A percentile compares a stretch with the other conserved stretches of the same genome.
phyloP scores from a whole-genome alignment of 2,888 invertebrate genomes.

The Patella pellucida region DNA sequence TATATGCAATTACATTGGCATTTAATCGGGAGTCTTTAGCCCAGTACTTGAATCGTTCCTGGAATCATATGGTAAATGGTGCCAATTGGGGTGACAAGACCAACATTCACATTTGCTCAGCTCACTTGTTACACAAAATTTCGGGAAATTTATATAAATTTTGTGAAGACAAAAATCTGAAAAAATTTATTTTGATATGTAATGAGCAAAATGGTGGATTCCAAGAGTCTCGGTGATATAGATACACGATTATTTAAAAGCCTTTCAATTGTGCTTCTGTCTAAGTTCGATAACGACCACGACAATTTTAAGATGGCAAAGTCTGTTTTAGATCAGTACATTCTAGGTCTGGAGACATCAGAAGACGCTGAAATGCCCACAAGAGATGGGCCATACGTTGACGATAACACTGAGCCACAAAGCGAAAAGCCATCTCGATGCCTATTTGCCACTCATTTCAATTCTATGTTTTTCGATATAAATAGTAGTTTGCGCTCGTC shows the following conservation, averaged over 20 bases:
- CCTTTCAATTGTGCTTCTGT: neutral
- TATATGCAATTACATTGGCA: neutral
- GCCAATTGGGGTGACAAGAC: neutral
- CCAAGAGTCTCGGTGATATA: neutral
- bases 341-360: neutral
- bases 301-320: neutral
- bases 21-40: neutral
- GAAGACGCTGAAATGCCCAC: neutral
- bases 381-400: neutral
- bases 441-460: neutral
- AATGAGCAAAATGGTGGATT: neutral
- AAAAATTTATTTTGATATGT: neutral
- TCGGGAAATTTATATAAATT: neutral
- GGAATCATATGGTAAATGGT: neutral
- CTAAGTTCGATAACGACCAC: neutral
- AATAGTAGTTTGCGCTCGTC: neutral
- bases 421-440: neutral
- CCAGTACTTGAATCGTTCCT: neutral
- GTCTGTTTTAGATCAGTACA: neutral
- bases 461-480: neutral
- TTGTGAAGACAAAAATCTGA: too few species aligned
- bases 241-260: neutral
- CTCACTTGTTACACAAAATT: neutral
- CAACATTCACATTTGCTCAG: slow-evolving; percentile 1
- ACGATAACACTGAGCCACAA: neutral